Evolutionary conservation across 2,888 invertebrate genomes (phyloP).

Genomic region (Nymphalis polychloros): DNA sequence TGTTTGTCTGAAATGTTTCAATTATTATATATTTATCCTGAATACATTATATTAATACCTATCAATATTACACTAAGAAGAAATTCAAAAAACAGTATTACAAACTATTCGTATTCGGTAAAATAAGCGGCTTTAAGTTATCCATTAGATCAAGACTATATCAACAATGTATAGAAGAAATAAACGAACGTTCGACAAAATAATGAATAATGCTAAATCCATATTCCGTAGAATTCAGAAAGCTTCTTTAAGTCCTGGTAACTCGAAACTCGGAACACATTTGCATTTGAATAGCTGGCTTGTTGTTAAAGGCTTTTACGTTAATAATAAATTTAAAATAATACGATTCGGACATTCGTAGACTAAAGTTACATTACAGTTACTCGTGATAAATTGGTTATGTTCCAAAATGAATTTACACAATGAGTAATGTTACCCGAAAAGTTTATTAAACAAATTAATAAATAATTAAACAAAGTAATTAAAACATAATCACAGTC

Average conservation of each 20-base stretch:
- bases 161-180: too few species aligned
- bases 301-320: slow-evolving; percentile 6
- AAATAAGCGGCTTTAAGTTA: too few species aligned
- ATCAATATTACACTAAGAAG: too few species aligned
- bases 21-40: too few species aligned
- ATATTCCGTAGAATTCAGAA: slow-evolving; percentile 17
- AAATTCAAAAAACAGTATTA: too few species aligned
- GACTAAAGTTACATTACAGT: not conserved
- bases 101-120: too few species aligned
- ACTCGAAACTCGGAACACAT: slow-evolving; percentile 12
- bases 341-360: not conserved
- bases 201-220: slow-evolving; percentile 39
- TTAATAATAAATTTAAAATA: slow-evolving; percentile 5
- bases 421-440: not conserved
- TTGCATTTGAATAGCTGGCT: slow-evolving; percentile 16
- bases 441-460: too few species aligned
- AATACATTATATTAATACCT: too few species aligned
- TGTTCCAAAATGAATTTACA: not conserved
- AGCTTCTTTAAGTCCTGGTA: slow-evolving; percentile 18
- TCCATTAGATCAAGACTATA: too few species aligned
- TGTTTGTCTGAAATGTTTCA: too few species aligned
- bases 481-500: too few species aligned
- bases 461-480: too few species aligned
- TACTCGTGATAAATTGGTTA: not conserved
- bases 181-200: slow-evolving; percentile 32